Evolutionary conservation across 2,888 invertebrate species (phyloP).

Genomic region (Metellina segmentata): DNA sequence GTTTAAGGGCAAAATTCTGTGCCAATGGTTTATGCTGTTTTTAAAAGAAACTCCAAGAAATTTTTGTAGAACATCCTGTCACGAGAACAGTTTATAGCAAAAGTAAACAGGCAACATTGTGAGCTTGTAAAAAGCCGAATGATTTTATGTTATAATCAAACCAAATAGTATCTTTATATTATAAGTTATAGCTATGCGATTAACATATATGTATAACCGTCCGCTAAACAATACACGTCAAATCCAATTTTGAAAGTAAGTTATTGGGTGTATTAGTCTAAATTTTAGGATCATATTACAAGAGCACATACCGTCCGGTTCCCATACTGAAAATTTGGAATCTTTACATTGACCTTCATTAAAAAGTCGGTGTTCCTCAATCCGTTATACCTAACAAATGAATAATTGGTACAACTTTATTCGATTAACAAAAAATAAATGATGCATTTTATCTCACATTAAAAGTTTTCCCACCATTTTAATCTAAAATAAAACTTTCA

Average conservation of each 20-base stretch:
- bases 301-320: constrained; percentile 29
- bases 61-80: constrained; percentile 7
- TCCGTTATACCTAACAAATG: no score
- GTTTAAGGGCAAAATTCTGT: constrained; percentile 18
- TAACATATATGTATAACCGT: constrained; percentile 57
- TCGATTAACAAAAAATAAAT: no score
- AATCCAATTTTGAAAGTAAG: constrained; percentile 12
- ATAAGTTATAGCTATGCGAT: constrained; percentile 1
- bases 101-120: constrained; percentile 33
- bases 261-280: constrained; percentile 9
- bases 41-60: neutral
- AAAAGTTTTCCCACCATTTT: no score
- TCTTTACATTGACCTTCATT: no score
- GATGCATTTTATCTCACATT: no score
- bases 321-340: neutral
- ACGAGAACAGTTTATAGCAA: constrained; percentile 2
- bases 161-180: neutral
- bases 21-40: constrained; percentile 9
- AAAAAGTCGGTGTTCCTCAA: no score
- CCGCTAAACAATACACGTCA: constrained; percentile 18
- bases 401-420: no score
- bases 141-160: neutral
- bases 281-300: constrained; percentile 11
- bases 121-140: constrained; percentile 30
- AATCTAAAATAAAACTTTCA: no score